Base-by-base conservation (phyloP, 92 coral and sea anemone species). In the Siderastrea siderea region DNA sequence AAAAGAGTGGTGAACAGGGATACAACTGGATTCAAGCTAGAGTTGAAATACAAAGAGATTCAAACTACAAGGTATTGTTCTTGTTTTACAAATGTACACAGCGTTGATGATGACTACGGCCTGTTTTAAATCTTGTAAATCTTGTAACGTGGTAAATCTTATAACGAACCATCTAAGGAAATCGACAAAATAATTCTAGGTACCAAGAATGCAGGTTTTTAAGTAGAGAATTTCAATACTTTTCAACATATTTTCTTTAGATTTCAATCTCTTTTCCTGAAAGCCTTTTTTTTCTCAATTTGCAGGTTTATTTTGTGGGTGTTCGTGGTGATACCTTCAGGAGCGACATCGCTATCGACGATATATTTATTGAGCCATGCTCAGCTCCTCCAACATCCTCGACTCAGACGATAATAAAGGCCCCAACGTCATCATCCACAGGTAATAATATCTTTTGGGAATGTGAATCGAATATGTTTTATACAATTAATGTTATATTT, bases 1-100 rank as follows among this genome's bases (percentile, higher is more conserved):
- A 73, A 63, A 84, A 71, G 78, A 65, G 71, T 2, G 98, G 98
- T 43, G 90, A 91, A n/a, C 95, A 95, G 68, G 98, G 98, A 4
- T 65, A 91, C 53, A 46, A 78, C 26, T 95, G 98, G 98, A 68
- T 52, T 3, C 70, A 82, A 57, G 96, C 79, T 6, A 82, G 80
- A 47, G 92, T 93, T 48, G 81, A 90, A 14, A 80, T 95, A 14
- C 45, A 64, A 38, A 86, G 83, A 10, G 46, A 86, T 65, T 16
- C 51, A 3, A 76, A 91, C 10, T 93, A 81, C 48, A 87, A 93
- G 95, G 98, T 95, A 81, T 6, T 3, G 66, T 26, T 26, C 38
- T 26, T 26, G 38, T 26, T 26, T 26, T 26, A 26, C 38, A 26
- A 26, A 26, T 26, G 38, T 26, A 26, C 38, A 26, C 38, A 26